Percentiles rank a stretch among this genome's conserved stretches.
These are phyloP conservation scores for Drosophila ohnishii DNA, from an alignment of 1,140 invertebrate species.

Conservation along the genomic window DNA sequence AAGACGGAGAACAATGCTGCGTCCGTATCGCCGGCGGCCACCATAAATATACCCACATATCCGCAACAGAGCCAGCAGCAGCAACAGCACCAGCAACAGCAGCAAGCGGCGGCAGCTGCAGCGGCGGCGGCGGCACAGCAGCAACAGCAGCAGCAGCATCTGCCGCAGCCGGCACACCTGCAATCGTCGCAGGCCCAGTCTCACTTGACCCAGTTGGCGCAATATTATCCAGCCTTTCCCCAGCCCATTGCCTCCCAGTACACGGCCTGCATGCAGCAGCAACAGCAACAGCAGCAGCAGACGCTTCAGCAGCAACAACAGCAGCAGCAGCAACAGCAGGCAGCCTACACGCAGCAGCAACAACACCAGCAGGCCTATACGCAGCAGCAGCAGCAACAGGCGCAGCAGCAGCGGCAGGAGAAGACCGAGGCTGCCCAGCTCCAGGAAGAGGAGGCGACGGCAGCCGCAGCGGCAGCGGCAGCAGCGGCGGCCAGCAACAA, in stretches of 20 bases:
- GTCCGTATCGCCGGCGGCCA: conserved; percentile 72
- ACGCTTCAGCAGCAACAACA: conserved; percentile 81
- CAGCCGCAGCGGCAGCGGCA: conserved; percentile 84
- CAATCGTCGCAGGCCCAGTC: conserved; percentile 81
- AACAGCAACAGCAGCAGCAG: conserved; percentile 81
- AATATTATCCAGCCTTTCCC: conserved; percentile 81
- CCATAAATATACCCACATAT: conserved; percentile 83
- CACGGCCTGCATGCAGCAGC: conserved; percentile 81
- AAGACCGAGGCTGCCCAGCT: conserved; percentile 80
- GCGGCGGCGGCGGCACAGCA: conserved; percentile 57
- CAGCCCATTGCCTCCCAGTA: conserved; percentile 81
- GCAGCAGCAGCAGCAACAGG: conserved; percentile 83
- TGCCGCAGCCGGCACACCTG: conserved; percentile 78
- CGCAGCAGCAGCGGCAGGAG: conserved; percentile 74
- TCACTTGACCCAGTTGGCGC: conserved; percentile 72
- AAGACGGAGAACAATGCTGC: conserved; percentile 79
- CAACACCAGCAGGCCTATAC: conserved; percentile 72
- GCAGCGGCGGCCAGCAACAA: conserved; percentile 87
- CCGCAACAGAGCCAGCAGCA: conserved; percentile 82
- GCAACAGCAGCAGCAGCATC: conserved; percentile 67
- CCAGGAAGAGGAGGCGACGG: conserved; percentile 86
- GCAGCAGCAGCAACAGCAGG: conserved; percentile 76
- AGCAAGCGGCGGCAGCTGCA: conserved; percentile 49
- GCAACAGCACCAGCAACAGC: conserved; percentile 77
- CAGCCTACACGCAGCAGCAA: conserved; percentile 74